Evolutionary conservation across 2,888 invertebrate species (phyloP).

Genomic region (Drosophila fungiperda): DNA sequence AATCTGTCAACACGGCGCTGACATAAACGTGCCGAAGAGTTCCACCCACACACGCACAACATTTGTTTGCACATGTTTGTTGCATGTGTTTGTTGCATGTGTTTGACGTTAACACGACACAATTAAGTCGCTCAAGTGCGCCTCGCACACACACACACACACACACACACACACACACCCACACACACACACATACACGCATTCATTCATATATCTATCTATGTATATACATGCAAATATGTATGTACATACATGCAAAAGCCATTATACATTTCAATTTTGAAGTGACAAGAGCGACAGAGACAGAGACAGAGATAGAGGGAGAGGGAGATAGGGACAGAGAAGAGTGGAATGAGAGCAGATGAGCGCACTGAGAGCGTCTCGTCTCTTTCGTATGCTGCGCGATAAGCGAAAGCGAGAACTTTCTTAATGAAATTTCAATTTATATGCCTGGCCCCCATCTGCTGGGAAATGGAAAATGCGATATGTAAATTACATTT

Average conservation of each 20-base stretch:
- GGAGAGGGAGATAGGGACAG: neutral
- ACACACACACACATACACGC: constrained; percentile 1
- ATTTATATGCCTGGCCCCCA: constrained; percentile 57
- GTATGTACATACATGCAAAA: constrained; percentile 35
- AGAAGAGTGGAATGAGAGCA: neutral
- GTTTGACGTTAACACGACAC: constrained; percentile 81
- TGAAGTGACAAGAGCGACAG: constrained; percentile 52
- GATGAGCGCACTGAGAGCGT: neutral
- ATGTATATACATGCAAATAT: constrained; percentile 29
- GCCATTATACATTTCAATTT: constrained; percentile 77
- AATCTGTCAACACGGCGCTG: constrained; percentile 74
- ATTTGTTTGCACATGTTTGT: constrained; percentile 79
- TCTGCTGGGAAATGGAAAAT: constrained; percentile 17
- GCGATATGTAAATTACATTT: constrained; percentile 71
- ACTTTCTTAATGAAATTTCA: constrained; percentile 79
- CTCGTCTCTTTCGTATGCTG: constrained; percentile 17
- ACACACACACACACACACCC: constrained; percentile 6
- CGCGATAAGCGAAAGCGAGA: constrained; percentile 44
- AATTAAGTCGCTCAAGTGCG: constrained; percentile 81
- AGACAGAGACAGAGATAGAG: neutral
- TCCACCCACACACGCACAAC: constrained; percentile 38
- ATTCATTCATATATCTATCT: neutral
- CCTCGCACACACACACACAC: constrained; percentile 39
- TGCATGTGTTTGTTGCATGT: constrained; percentile 80
- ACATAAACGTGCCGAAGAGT: constrained; percentile 59